Evolutionary conservation across 2,113 vertebrate genomes (phyloP).

Genomic region (Chloropsis cyanopogon): DNA sequence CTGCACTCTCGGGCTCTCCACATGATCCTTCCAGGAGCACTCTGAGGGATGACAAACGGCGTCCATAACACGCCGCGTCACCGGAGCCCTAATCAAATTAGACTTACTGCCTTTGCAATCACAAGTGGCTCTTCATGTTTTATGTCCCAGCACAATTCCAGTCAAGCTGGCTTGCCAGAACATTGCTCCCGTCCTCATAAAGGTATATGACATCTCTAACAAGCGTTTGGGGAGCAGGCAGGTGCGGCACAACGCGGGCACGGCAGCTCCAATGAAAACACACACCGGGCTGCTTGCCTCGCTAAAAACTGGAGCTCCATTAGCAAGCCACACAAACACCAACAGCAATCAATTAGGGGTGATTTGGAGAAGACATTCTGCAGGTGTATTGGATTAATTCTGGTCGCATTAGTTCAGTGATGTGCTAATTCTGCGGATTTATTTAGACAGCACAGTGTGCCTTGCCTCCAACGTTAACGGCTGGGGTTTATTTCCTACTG

Average conservation of each 20-base stretch:
- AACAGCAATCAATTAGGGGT: slow-evolving; percentile 40
- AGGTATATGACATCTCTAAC: slow-evolving; percentile 13
- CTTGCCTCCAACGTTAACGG: background rate
- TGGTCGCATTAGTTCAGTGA: background rate
- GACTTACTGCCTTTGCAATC: slow-evolving; percentile 43
- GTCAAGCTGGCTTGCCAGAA: slow-evolving; percentile 28
- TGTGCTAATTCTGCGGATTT: slow-evolving; percentile 42
- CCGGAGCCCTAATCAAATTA: slow-evolving; percentile 40
- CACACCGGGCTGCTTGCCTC: background rate
- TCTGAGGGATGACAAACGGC: background rate
- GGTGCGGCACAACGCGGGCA: background rate
- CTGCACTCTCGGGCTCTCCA: accelerated
- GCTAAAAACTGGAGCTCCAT: background rate
- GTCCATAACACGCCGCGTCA: background rate
- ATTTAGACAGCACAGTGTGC: background rate
- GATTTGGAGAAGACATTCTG: slow-evolving; percentile 9
- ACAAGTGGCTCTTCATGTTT: slow-evolving; percentile 36
- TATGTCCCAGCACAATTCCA: background rate
- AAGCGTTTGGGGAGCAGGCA: slow-evolving; percentile 2
- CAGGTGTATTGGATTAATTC: slow-evolving; percentile 55
- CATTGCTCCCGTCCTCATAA: background rate
- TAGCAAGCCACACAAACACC: slow-evolving; percentile 4
- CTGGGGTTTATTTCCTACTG: background rate
- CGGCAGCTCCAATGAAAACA: slow-evolving; percentile 7
- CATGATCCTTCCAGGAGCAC: background rate